phyloP scores from a whole-genome alignment of 64 coral and sea anemone species.

The Orbicella faveolata region DNA sequence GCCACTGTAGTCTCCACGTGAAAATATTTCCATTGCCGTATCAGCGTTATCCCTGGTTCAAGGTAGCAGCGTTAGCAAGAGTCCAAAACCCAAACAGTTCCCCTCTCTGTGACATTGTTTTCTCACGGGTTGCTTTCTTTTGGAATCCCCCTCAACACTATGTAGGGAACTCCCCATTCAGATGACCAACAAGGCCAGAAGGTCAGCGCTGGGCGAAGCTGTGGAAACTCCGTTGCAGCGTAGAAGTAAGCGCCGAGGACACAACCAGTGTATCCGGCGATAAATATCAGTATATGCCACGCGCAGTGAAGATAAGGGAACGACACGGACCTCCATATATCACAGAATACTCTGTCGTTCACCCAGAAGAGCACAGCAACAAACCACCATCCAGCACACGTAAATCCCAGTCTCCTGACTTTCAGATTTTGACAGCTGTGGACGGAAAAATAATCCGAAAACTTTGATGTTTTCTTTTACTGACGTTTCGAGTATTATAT shows the following conservation, averaged over 20 bases:
- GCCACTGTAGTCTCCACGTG: too few relatives aligned
- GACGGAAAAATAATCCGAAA: not conserved
- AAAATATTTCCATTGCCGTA: too few relatives aligned
- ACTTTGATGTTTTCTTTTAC: not conserved
- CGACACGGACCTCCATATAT: conserved; percentile 76
- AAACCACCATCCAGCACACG: conserved; percentile 79
- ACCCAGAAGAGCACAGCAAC: conserved; percentile 78
- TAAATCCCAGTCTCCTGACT: conserved; percentile 71
- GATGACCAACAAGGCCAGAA: conserved; percentile 78
- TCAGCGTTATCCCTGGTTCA: too few relatives aligned
- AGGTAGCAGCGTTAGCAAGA: too few relatives aligned
- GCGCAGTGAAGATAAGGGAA: conserved; percentile 96
- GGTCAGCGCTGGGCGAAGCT: conserved; percentile 64
- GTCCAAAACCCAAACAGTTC: too few relatives aligned
- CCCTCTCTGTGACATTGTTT: not conserved
- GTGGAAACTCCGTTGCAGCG: conserved; percentile 74
- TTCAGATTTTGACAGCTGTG: conserved; percentile 62
- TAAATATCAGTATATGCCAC: conserved; percentile 93
- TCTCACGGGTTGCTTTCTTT: not conserved
- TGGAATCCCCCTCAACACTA: conserved; percentile 38
- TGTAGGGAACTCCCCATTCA: conserved; percentile 81
- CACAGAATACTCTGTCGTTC: conserved; percentile 90
- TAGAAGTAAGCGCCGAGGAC: conserved; percentile 85
- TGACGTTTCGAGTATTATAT: too few relatives aligned
- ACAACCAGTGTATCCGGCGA: conserved; percentile 86